Percentiles rank a stretch among this genome's conserved stretches.
These are phyloP conservation scores for Drosophila parabipectinata DNA, from an alignment of 1,140 invertebrate genomes.

Conservation along the genomic window DNA sequence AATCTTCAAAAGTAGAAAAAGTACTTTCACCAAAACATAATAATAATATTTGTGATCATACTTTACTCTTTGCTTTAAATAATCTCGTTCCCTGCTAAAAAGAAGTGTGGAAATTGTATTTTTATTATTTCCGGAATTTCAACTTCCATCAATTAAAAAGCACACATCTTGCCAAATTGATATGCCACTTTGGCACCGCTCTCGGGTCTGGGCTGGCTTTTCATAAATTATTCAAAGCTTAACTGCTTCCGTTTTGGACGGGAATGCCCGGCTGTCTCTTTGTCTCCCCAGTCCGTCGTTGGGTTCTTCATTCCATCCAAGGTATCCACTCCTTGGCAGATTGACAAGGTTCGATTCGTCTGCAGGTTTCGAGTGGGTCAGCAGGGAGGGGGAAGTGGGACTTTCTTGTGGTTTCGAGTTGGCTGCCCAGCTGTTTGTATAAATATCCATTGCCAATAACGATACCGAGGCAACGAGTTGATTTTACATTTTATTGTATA, in stretches of 20 bases:
- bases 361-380: conserved; percentile 9
- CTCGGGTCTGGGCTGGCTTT: conserved; percentile 32
- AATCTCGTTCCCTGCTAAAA: background rate
- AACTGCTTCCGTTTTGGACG: conserved; percentile 77
- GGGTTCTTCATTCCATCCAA: background rate
- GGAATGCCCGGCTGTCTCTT: conserved; percentile 28
- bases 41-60: too few relatives aligned
- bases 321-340: conserved; percentile 35
- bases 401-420: conserved; percentile 57
- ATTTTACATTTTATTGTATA: conserved; percentile 82
- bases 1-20: too few relatives aligned
- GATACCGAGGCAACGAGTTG: conserved; percentile 54
- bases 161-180: conserved; percentile 43
- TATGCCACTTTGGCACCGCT: conserved; percentile 67
- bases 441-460: conserved; percentile 63
- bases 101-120: conserved; percentile 52
- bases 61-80: background rate
- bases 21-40: too few relatives aligned
- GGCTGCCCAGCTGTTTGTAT: conserved; percentile 63
- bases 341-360: conserved; percentile 51
- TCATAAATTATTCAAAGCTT: conserved; percentile 80
- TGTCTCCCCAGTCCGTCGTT: conserved; percentile 3
- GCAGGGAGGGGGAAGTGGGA: conserved; percentile 38
- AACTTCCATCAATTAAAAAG: conserved; percentile 3
- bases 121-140: conserved; percentile 4